Conservation (phyloP, 2,113 vertebrate species). For the Symphodus melops region DNA sequence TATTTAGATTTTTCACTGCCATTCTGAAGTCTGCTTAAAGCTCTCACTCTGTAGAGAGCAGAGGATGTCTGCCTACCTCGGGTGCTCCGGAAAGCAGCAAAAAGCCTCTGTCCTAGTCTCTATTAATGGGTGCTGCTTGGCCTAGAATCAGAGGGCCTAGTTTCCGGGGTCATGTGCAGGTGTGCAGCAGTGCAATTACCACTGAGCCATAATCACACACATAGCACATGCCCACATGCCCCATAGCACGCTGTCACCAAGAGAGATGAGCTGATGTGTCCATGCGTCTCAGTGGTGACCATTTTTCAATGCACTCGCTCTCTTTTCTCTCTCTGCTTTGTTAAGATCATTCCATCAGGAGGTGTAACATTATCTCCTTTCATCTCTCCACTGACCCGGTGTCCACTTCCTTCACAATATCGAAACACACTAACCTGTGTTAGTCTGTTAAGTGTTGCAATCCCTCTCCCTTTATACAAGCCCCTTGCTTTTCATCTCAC, state of each 20-base stretch:
- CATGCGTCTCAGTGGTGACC: constrained; percentile 20
- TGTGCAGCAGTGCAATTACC: constrained; percentile 75
- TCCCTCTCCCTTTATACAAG: not conserved
- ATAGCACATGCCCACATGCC: constrained; percentile 26
- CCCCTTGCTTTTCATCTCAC: not conserved
- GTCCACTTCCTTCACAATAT: not conserved
- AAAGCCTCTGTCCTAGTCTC: constrained; percentile 74
- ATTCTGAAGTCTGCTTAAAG: constrained; percentile 38
- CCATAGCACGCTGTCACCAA: constrained; percentile 18
- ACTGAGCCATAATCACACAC: constrained; percentile 71
- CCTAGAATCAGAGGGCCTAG: constrained; percentile 82
- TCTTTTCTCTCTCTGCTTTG: not conserved
- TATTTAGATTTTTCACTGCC: constrained; percentile 23
- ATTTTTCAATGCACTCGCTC: constrained; percentile 8
- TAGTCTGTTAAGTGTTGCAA: not conserved
- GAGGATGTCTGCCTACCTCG: constrained; percentile 43
- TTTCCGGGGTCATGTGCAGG: constrained; percentile 79
- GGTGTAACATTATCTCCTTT: not conserved
- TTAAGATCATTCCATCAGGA: not conserved
- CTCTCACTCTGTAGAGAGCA: constrained; percentile 20
- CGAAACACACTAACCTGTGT: not conserved
- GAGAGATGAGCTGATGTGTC: constrained; percentile 27
- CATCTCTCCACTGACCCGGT: not conserved
- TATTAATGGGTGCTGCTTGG: constrained; percentile 79
- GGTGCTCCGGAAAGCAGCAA: constrained; percentile 61